phyloP scores from a whole-genome alignment of 1,140 invertebrate genomes.

The Aricia agestis region DNA sequence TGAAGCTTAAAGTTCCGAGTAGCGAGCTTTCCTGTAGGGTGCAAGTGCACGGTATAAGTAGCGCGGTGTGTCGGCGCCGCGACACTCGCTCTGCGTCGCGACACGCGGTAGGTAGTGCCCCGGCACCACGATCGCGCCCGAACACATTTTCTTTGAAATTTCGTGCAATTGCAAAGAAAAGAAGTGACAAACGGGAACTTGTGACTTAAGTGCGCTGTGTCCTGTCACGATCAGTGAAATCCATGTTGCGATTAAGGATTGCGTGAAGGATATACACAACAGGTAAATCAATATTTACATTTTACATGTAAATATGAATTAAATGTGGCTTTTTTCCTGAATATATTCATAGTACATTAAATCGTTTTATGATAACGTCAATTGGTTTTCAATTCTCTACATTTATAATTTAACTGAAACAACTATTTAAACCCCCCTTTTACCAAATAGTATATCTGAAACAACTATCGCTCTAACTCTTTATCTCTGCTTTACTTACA shows the following conservation, averaged over 20 bases:
- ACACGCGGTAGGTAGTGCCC: conserved; percentile 66
- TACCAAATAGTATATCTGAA: no score
- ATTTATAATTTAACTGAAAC: not conserved
- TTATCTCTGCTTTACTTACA: no score
- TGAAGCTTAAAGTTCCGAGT: not conserved
- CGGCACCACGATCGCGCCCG: conserved; percentile 61
- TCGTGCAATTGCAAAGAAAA: conserved; percentile 71
- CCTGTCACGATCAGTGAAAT: conserved; percentile 43
- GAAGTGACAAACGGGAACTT: conserved; percentile 56
- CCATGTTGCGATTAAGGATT: conserved; percentile 67
- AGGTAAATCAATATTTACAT: conserved; percentile 46
- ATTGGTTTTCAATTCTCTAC: not conserved
- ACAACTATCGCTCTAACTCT: no score
- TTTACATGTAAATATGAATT: not conserved
- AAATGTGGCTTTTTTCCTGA: not conserved
- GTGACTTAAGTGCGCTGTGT: conserved; percentile 65
- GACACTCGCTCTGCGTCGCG: conserved; percentile 56
- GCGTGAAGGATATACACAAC: conserved; percentile 47
- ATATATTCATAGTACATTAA: not conserved
- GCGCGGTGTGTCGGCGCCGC: conserved; percentile 36
- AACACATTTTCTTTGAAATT: conserved; percentile 72
- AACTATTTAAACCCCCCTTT: no score
- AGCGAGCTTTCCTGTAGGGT: conserved; percentile 41
- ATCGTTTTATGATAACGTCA: not conserved
- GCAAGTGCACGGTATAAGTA: conserved; percentile 47